Conservation (phyloP, 1,140 invertebrate genomes). For the Maniola jurtina region DNA sequence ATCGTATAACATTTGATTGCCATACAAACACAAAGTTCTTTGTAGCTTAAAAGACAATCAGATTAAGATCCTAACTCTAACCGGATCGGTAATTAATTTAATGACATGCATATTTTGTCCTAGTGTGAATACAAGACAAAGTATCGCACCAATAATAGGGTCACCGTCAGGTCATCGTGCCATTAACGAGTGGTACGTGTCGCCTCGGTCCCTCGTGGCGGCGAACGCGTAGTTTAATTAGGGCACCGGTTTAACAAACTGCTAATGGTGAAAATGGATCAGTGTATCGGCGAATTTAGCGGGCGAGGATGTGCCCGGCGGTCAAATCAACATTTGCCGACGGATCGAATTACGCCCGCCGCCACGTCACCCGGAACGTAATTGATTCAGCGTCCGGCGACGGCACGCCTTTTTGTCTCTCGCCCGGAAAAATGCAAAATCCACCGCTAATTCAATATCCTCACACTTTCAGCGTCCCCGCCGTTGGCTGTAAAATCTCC, state of each 20-base stretch:
- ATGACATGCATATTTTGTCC: no score
- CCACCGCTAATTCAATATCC: conserved; percentile 66
- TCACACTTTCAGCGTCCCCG: conserved; percentile 35
- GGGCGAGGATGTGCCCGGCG: conserved; percentile 45
- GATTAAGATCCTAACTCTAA: no score
- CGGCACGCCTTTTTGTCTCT: conserved; percentile 58
- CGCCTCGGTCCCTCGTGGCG: conserved; percentile 16
- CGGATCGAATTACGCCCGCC: conserved; percentile 63
- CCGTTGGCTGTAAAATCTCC: conserved; percentile 1
- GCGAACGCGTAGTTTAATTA: conserved; percentile 32
- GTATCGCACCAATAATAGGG: background rate
- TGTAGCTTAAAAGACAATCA: no score
- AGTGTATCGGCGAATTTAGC: conserved; percentile 24
- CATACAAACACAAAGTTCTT: no score
- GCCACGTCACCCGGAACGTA: conserved; percentile 62
- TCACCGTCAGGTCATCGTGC: conserved; percentile 6
- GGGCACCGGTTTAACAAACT: conserved; percentile 36
- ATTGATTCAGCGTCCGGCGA: conserved; percentile 64
- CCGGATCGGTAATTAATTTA: no score
- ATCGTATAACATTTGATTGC: no score
- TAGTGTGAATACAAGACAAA: background rate
- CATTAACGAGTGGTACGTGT: conserved; percentile 20
- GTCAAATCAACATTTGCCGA: conserved; percentile 71
- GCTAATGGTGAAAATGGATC: conserved; percentile 31
- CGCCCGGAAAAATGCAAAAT: conserved; percentile 61